A percentile compares a stretch with the other conserved stretches of the same genome.
Conservation (phyloP, 2,888 invertebrate species). For the Proisotoma minuta region DNA sequence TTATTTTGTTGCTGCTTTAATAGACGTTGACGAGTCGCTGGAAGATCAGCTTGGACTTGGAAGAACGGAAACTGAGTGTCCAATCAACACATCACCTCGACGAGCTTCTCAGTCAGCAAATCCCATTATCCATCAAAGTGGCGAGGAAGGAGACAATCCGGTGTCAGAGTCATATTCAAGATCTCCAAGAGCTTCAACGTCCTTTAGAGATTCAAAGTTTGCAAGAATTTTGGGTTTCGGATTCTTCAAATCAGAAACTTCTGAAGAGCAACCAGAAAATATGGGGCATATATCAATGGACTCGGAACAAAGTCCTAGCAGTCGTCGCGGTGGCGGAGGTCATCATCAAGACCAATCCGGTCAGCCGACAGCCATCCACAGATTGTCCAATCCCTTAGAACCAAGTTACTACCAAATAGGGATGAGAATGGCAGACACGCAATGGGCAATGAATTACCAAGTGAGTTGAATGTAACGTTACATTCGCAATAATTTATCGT, state of each 20-base stretch:
- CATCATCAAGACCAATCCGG: too few species aligned
- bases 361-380: slow-evolving; percentile 52
- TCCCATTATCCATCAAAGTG: slow-evolving; percentile 8
- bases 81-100: slow-evolving; percentile 15
- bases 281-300: slow-evolving; percentile 23
- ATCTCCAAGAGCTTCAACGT: neutral
- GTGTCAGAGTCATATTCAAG: neutral
- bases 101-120: neutral
- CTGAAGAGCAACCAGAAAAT: slow-evolving; percentile 35
- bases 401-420: slow-evolving; percentile 49
- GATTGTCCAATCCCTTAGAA: slow-evolving; percentile 51
- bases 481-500: neutral
- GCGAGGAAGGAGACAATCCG: neutral
- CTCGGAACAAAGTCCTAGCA: too few species aligned
- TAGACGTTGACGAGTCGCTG: slow-evolving; percentile 22
- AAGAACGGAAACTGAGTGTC: neutral
- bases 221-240: slow-evolving; percentile 44
- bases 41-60: slow-evolving; percentile 34
- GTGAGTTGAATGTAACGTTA: slow-evolving; percentile 52
- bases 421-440: slow-evolving; percentile 49
- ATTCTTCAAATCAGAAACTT: slow-evolving; percentile 23
- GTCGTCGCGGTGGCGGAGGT: slow-evolving; percentile 12
- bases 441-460: slow-evolving; percentile 85
- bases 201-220: slow-evolving; percentile 37
- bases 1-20: too few species aligned